Base-by-base conservation (phyloP, 2,888 invertebrate species). In the Euspilapteryx auroguttella region DNA sequence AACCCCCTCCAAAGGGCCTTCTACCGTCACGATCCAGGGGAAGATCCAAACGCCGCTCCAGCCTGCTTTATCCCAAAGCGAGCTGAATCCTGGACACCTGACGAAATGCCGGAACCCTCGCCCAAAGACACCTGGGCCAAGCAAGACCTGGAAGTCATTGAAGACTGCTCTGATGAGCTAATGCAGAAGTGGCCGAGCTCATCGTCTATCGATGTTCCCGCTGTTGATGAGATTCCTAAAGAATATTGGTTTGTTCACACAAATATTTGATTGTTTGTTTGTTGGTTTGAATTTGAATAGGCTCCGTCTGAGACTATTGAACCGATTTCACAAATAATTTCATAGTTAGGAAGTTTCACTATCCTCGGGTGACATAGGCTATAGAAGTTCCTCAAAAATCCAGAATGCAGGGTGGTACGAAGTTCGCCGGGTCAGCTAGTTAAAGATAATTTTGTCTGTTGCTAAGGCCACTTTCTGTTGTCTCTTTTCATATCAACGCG, bases 1-100 rank as follows among this genome's bases (percentile, higher is more conserved):
- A n/a, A n/a, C n/a, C 8, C 8, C 17, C 8, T 17, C 17, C 8
- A 17, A 17, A 17, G 71, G 69, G 45, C 64, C 14, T 71, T 64
- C 40, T 75, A 58, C 34, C 63, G 63, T 1, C 77, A 77, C 40
- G 76, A 76, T 32, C 68, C 73, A 0, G 76, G 76, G 0, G 69
- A 73, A 29, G 73, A 75, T 3, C 48, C 64, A 0, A 59, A 48
- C 24, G 58, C 71, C 0, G 44, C 53, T 15, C 73, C 73, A 0
- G 52, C 51, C 1, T 64, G 66, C 41, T 55, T 40, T 40, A 73
- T 68, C 27, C 76, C 71, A 2, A 61, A 55, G 12, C 54, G 66
- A 0, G 29, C 17, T 1, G 65, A 64, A 30, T 73, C 73, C 2
- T 76, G 76, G 76, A 37, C 40, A 0, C 55, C 69, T 0, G 75